These are phyloP conservation scores for Palythoa caribaeorum DNA, from an alignment of 92 coral and sea anemone genomes.

Conservation along the genomic window DNA sequence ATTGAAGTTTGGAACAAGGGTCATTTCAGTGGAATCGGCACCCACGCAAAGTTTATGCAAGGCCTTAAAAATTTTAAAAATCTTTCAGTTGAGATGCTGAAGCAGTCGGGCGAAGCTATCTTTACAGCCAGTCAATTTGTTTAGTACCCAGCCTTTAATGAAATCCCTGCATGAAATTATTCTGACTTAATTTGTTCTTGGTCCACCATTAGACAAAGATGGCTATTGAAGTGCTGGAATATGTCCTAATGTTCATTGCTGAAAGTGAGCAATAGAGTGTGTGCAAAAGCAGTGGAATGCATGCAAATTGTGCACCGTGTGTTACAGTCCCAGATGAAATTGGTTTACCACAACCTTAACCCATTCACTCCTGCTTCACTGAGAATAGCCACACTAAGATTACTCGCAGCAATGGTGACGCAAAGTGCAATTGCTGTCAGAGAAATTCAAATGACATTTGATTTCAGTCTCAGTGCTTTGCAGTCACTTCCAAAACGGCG, in stretches of 20 bases:
- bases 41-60: too few relatives aligned
- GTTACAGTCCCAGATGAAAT: conserved; percentile 77
- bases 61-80: too few relatives aligned
- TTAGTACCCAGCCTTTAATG: too few relatives aligned
- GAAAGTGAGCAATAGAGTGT: conserved; percentile 45
- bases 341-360: background rate
- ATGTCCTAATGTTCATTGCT: conserved; percentile 72
- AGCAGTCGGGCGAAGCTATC: too few relatives aligned
- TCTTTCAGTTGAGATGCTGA: too few relatives aligned
- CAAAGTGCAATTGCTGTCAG: conserved; percentile 80
- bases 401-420: conserved; percentile 95
- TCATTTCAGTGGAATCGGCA: too few relatives aligned
- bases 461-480: conserved; percentile 85
- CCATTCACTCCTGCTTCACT: too few relatives aligned
- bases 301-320: conserved; percentile 71
- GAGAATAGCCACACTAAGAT: conserved; percentile 47
- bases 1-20: too few relatives aligned
- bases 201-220: conserved; percentile 73
- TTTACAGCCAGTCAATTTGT: too few relatives aligned
- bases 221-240: conserved; percentile 84
- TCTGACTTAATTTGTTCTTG: background rate
- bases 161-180: too few relatives aligned
- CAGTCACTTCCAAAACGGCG: conserved; percentile 66
- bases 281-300: conserved; percentile 60
- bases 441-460: too few relatives aligned